phyloP scores from a whole-genome alignment of 2,113 vertebrate genomes.

The Puma concolor region DNA sequence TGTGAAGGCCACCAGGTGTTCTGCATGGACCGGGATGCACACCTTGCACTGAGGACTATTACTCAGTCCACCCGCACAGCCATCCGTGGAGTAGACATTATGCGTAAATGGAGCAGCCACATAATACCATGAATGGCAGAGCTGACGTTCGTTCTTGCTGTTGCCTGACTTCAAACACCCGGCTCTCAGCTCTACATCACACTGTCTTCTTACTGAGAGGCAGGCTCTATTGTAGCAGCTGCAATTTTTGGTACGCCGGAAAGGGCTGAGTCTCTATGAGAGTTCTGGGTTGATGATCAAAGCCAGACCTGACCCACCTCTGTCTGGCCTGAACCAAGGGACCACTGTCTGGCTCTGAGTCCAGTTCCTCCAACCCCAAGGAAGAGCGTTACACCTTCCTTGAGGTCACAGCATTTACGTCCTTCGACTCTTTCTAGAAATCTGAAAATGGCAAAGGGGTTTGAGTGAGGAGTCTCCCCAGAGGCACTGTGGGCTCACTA shows the following conservation, averaged over 20 bases:
- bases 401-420: background rate
- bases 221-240: background rate
- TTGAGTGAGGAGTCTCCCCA: background rate
- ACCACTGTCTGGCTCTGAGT: background rate
- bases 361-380: background rate
- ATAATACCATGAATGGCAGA: too few relatives aligned
- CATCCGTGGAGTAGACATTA: rapidly evolving
- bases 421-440: background rate
- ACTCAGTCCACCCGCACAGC: too few relatives aligned
- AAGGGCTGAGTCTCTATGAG: background rate
- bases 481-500: background rate
- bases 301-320: background rate
- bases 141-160: background rate
- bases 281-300: background rate
- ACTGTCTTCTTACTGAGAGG: background rate
- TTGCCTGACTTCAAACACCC: background rate
- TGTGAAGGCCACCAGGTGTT: background rate
- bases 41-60: background rate
- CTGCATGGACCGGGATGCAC: background rate
- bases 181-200: background rate
- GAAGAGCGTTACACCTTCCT: background rate
- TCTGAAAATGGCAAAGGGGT: background rate
- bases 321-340: background rate
- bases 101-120: rapidly evolving
- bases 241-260: background rate